Conservation (phyloP, 2,888 invertebrate species). For the Spilarctia lutea region DNA sequence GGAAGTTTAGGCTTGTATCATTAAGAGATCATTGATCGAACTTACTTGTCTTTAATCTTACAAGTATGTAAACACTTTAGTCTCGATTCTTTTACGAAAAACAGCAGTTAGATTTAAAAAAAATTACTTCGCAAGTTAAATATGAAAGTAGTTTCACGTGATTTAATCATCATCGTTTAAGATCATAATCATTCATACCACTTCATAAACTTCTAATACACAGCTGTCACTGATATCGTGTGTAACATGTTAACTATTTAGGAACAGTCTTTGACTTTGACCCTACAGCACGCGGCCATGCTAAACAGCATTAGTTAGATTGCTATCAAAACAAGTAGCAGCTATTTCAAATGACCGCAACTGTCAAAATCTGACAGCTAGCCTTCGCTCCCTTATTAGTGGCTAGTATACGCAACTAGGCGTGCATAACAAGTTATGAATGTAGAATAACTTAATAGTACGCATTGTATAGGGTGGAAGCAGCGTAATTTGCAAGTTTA, state of each 20-base stretch:
- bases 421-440: slow-evolving; percentile 31
- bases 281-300: neutral
- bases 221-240: neutral
- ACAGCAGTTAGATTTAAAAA: too few relatives aligned
- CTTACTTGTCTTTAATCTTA: neutral
- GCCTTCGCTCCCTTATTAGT: slow-evolving; percentile 39
- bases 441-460: slow-evolving; percentile 25
- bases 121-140: too few relatives aligned
- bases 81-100: neutral
- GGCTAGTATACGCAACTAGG: neutral
- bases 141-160: neutral
- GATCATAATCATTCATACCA: neutral
- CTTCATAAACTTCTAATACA: neutral
- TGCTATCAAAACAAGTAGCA: slow-evolving; percentile 23
- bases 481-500: slow-evolving; percentile 25
- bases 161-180: neutral
- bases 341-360: slow-evolving; percentile 28
- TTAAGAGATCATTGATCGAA: neutral
- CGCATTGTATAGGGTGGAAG: slow-evolving; percentile 20
- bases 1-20: neutral
- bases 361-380: slow-evolving; percentile 44
- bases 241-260: neutral
- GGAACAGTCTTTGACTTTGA: slow-evolving; percentile 8
- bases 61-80: neutral
- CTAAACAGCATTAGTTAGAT: slow-evolving; percentile 4